A percentile compares a stretch with the other conserved stretches of the same genome.
Evolutionary conservation across 1,140 invertebrate genomes (phyloP).

Genomic region (Maconellicoccus hirsutus): DNA sequence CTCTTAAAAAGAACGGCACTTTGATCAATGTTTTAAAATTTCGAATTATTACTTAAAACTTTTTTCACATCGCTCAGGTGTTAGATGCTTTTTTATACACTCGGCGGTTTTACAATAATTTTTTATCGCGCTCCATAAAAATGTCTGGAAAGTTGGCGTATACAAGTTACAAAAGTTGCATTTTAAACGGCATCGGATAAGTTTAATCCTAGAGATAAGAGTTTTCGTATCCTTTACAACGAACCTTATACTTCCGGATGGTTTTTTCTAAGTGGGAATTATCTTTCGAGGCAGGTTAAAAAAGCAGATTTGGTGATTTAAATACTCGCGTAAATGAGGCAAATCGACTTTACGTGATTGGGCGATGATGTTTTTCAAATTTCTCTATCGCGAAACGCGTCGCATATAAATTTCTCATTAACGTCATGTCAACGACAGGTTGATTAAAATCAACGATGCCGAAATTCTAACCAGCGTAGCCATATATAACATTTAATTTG

Average conservation of each 20-base stretch:
- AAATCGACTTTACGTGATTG: neutral
- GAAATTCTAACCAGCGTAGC: neutral
- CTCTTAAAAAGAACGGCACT: neutral
- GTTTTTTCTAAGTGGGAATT: too few relatives aligned
- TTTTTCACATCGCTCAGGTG: constrained; percentile 2
- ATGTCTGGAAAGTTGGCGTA: constrained; percentile 3
- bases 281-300: neutral
- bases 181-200: neutral
- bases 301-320: neutral
- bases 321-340: neutral
- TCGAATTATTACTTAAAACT: neutral
- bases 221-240: neutral
- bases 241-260: neutral
- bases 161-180: neutral
- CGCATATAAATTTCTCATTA: neutral
- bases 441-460: neutral
- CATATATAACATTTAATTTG: neutral
- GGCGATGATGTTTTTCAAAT: neutral
- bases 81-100: neutral
- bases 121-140: constrained; percentile 6
- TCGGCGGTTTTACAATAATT: neutral
- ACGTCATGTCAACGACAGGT: neutral
- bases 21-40: constrained; percentile 6
- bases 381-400: neutral
- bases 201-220: neutral